Percentiles rank a stretch among this genome's conserved stretches.
Evolutionary conservation across 2,888 invertebrate genomes (phyloP).

Genomic region (Ditula angustiorana): DNA sequence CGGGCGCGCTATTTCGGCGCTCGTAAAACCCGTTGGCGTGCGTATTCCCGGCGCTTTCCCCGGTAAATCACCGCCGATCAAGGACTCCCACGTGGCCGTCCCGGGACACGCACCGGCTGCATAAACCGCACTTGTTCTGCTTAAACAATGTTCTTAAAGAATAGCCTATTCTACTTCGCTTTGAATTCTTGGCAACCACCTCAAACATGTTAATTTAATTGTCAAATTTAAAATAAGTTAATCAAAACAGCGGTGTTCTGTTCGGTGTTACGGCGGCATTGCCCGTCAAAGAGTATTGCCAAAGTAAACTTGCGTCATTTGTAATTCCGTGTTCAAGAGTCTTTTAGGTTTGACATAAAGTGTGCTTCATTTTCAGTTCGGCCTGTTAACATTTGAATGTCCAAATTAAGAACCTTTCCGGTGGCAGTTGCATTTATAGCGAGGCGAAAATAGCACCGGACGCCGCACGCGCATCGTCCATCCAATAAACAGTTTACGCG

Average conservation of each 20-base stretch:
- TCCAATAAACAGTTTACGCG: slow-evolving; percentile 66
- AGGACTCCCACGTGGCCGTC: slow-evolving; percentile 30
- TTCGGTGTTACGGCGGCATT: not conserved
- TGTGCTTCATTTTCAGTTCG: not conserved
- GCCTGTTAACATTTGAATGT: slow-evolving; percentile 24
- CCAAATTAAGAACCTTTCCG: slow-evolving; percentile 59
- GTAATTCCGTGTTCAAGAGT: not conserved
- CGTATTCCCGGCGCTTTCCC: slow-evolving; percentile 26
- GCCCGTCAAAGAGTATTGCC: not conserved
- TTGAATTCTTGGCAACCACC: not conserved
- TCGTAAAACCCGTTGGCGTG: slow-evolving; percentile 34
- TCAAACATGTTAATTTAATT: not conserved
- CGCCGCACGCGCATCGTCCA: slow-evolving; percentile 63
- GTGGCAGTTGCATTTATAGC: slow-evolving; percentile 72
- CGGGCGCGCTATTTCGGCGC: slow-evolving; percentile 23
- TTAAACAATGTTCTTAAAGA: not conserved
- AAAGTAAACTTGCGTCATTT: not conserved
- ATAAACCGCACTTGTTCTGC: not conserved
- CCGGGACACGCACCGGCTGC: not conserved
- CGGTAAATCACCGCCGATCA: slow-evolving; percentile 8
- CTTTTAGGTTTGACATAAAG: not conserved
- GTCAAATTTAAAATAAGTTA: not conserved
- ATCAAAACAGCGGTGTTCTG: not conserved
- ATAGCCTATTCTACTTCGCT: not conserved
- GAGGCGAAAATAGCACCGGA: slow-evolving; percentile 69